These are phyloP conservation scores for Leptinotarsa haldemani DNA, from an alignment of 2,888 invertebrate species.

Conservation along the genomic window DNA sequence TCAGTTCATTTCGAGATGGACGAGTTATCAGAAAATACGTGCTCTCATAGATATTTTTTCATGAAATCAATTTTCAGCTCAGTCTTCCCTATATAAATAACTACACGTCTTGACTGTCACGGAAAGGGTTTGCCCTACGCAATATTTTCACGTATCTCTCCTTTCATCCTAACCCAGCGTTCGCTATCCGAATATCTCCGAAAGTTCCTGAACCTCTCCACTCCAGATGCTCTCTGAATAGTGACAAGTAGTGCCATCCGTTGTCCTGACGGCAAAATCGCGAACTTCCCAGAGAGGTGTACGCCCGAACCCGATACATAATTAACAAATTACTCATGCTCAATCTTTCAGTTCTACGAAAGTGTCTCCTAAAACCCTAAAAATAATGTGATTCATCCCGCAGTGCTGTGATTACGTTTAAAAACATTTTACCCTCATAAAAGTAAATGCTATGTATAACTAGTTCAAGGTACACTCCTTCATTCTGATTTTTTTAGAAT, in stretches of 20 bases:
- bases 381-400: conserved; percentile 53
- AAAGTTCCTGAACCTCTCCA: conserved; percentile 43
- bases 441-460: conserved; percentile 47
- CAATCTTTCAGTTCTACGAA: conserved; percentile 42
- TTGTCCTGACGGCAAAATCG: conserved; percentile 54
- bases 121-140: conserved; percentile 14
- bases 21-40: too few relatives aligned
- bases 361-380: conserved; percentile 50
- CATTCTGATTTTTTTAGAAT: conserved; percentile 46
- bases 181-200: conserved; percentile 39
- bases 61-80: background rate
- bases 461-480: conserved; percentile 47
- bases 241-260: conserved; percentile 53
- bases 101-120: background rate
- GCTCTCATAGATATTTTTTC: background rate
- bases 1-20: too few relatives aligned
- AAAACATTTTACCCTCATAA: conserved; percentile 36
- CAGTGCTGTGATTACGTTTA: conserved; percentile 54
- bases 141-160: conserved; percentile 21
- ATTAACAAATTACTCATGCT: conserved; percentile 56
- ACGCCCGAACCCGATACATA: conserved; percentile 61
- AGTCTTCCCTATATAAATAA: background rate
- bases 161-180: conserved; percentile 16
- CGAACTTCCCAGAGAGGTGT: conserved; percentile 49
- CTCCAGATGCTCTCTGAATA: conserved; percentile 52